A percentile compares a stretch with the other conserved stretches of the same genome.
Evolutionary conservation across 2,888 invertebrate species (phyloP).

Genomic region (Catocala fraxini): DNA sequence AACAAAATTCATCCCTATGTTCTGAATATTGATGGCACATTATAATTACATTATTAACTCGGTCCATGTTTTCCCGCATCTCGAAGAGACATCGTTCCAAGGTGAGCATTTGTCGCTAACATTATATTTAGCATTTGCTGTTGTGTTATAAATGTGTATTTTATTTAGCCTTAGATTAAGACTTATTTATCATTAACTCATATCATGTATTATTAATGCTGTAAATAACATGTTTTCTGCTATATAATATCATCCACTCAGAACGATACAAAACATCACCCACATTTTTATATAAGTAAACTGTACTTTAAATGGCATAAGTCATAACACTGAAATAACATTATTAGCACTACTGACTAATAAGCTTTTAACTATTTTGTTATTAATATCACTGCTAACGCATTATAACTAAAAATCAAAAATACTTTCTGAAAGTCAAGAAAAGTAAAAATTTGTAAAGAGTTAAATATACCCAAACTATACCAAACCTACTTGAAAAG

Average conservation of each 20-base stretch:
- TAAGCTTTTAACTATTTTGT: not conserved
- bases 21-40: constrained; percentile 76
- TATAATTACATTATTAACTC: constrained; percentile 64
- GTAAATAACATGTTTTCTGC: not conserved
- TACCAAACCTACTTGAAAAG: not conserved
- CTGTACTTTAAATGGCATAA: not conserved
- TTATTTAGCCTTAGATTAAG: not conserved
- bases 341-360: not conserved
- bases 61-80: constrained; percentile 72
- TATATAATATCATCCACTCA: too few relatives aligned
- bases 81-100: constrained; percentile 69
- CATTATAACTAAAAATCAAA: not conserved
- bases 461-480: too few relatives aligned
- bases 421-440: too few relatives aligned
- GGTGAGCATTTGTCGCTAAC: constrained; percentile 63
- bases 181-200: not conserved
- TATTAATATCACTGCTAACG: constrained; percentile 3
- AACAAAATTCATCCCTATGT: constrained; percentile 56
- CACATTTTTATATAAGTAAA: too few relatives aligned
- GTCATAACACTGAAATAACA: constrained; percentile 5
- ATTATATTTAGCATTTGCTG: constrained; percentile 26
- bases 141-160: constrained; percentile 2
- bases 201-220: not conserved
- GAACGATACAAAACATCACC: too few relatives aligned
- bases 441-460: too few relatives aligned